Base-by-base conservation (phyloP, 2,888 invertebrate genomes). In the Nineta flava region DNA sequence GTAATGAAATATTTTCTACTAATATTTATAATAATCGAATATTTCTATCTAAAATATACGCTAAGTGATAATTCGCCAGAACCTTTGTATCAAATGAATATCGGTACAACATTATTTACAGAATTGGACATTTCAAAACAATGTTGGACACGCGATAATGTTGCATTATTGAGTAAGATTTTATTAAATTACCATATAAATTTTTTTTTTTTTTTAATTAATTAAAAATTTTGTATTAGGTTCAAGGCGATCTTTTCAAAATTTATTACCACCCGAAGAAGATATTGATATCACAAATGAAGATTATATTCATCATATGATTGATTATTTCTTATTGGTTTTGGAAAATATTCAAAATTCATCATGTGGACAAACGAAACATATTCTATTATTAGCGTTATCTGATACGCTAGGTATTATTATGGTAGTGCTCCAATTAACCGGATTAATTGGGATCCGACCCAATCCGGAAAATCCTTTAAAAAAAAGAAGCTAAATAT, bases 91-190 rank as follows among this genome's bases (percentile, higher is more conserved):
- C 26, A 26, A 1, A 26, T 26, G 26, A 56, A 57, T 54, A 58
- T 60, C 16, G 68, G 68, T 7, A 67, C 67, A 1, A 64, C 65
- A 0, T 53, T 68, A 7, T 68, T 66, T 52, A 58, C 62, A 2
- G 58, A 62, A 34, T 56, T 60, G 0, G 68, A 68, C 51, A 52
- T 58, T 6, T 52, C 53, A 21, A 62, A 60, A 55, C 60, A 62
- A 17, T 68, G 68, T 50, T 68, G 67, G 67, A 60, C 60, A 5
- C 55, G 59, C 4, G 67, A 68, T 43, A 59, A 60, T 51, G 52
- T 65, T 1, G 63, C 65, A 1, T 49, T 67, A n/a, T 54, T 68
- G n/a, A 15, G 48, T 48, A 48, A 42, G 17, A 31, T 2, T 32
- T 9, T 38, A 15, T n/a, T 9, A 9, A 21, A 21, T 21, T n/a